Base-by-base conservation (phyloP, 2,888 invertebrate genomes). In the Drosophila borborema region DNA sequence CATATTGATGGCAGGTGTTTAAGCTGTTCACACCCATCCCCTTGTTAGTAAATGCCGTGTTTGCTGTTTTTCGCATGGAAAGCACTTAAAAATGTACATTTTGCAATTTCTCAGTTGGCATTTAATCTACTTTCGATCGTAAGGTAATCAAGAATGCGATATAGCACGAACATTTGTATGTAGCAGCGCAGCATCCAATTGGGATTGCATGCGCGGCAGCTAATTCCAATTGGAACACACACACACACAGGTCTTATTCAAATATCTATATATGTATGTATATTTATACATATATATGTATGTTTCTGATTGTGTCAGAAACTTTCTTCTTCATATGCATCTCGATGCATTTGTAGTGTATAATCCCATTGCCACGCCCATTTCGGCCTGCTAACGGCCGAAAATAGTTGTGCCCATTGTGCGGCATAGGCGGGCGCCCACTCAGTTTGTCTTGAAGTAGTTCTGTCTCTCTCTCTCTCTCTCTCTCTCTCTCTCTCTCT, bases 341-440 rank as follows among this genome's bases (percentile, higher is more conserved):
- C 23, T 53, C 6, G 20, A 14, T 18, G 23, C 46, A 58, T 58
- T 58, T 12, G 45, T 16, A 16, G n/a, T 34, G 34, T 28, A 34
- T 43, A 31, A 34, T 18, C 41, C 34, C 34, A n/a, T 9, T 1
- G 20, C 31, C 16, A 5, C 31, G 20, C 53, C 18, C 45, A 12
- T 23, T 14, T 20, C 2, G 16, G 16, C 23, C 43, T 51, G 64
- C 16, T 16, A 38, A 38, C 16, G 38, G 38, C 79, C 62, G 38
- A 67, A 77, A 78, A 72, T 74, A 72, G 79, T 67, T 72, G 64
- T 43, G 48, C 62, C 59, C 79, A 79, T 77, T 77, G 62, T 64
- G 43, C 23, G 38, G 38, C 58, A 56, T 58, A 28, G 56, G 43
- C 60, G 34, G 53, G 43, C 60, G 41, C 66, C 66, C 62, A 72